Evolutionary conservation across 2,797 vertebrate species (phyloP), one percentile per base, ranked within the genome.

Genomic region (Danionella dracula): DNA sequence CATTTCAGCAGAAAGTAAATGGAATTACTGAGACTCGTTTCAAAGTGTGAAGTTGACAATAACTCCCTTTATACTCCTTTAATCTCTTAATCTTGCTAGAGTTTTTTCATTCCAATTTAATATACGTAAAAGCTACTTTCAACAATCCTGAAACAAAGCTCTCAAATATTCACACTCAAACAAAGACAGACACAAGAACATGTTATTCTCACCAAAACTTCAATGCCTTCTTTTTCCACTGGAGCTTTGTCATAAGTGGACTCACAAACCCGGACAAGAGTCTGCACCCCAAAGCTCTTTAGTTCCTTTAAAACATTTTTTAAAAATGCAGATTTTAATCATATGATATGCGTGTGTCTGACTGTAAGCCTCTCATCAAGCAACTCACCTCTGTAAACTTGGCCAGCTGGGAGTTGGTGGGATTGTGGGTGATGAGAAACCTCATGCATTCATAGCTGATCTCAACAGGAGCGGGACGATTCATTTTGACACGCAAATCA

Each of bases 401-500:
- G 85, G 87, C 88, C 84, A 99, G 91, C 79, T 97, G 96, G 68
- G 90, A 87, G 16, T 99, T 92, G 77, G 94, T 99, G 75, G 96
- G 96, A 82, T 98, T 99, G 89, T 99, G 96, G 54, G 94, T 98
- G 82, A 98, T 97, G 78, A 98, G 88, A 84, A 98, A 98, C 80
- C 93, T 91, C 88, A 99, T 91, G 57, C 90, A 92, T 76, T 95
- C 93, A 0, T 92, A 94, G 38, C 90, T 90, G 59, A 99, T 97
- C 86, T 99, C 95, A 76, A 98, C 96, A 51, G 96, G 94, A 82
- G 95, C 95, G 13, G 94, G 96, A 82, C 95, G 94, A 88, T 97
- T 97, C 95, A 97, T 99, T 85, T 88, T 94, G 84, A 89, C 81
- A 85, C 83, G 73, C 29, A 20, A 31, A 29, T 19, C 29, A 35